Evolutionary conservation across 2,888 invertebrate species (phyloP).

Genomic region (Craniophora ligustri): DNA sequence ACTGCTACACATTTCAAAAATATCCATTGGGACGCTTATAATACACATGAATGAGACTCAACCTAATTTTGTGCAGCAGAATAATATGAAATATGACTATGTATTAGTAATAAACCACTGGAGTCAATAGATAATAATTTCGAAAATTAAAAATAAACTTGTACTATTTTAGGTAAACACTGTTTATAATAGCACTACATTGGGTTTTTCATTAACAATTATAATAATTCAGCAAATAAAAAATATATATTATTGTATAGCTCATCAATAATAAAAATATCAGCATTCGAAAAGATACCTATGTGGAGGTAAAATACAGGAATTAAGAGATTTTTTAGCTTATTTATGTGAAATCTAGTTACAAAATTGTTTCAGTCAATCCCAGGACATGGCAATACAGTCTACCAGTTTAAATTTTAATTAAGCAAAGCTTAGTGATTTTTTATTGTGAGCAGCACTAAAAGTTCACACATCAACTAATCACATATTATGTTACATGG

Average conservation of each 20-base stretch:
- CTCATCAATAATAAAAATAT: conserved; percentile 42
- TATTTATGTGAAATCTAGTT: conserved; percentile 13
- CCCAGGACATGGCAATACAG: conserved; percentile 18
- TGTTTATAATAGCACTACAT: conserved; percentile 45
- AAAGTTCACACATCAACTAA: conserved; percentile 37
- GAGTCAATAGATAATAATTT: conserved; percentile 57
- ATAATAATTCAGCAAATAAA: conserved; percentile 38
- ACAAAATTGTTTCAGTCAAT: conserved; percentile 31
- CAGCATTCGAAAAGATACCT: conserved; percentile 31
- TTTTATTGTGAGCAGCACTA: conserved; percentile 39
- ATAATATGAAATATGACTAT: conserved; percentile 41
- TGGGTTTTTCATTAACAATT: conserved; percentile 38
- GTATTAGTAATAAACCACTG: conserved; percentile 47
- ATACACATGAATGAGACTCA: conserved; percentile 55
- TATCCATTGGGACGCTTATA: conserved; percentile 74
- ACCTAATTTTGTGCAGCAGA: conserved; percentile 68
- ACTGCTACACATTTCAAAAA: conserved; percentile 75
- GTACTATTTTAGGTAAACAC: conserved; percentile 70
- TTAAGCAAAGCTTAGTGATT: conserved; percentile 42
- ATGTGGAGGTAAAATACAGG: conserved; percentile 27
- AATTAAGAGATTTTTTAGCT: conserved; percentile 15
- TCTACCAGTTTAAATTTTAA: conserved; percentile 26
- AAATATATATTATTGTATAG: conserved; percentile 33
- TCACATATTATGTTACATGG: conserved; percentile 25
- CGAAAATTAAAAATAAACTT: conserved; percentile 60